phyloP scores from a whole-genome alignment of 2,888 invertebrate genomes.

The Crossocerus cetratus region DNA sequence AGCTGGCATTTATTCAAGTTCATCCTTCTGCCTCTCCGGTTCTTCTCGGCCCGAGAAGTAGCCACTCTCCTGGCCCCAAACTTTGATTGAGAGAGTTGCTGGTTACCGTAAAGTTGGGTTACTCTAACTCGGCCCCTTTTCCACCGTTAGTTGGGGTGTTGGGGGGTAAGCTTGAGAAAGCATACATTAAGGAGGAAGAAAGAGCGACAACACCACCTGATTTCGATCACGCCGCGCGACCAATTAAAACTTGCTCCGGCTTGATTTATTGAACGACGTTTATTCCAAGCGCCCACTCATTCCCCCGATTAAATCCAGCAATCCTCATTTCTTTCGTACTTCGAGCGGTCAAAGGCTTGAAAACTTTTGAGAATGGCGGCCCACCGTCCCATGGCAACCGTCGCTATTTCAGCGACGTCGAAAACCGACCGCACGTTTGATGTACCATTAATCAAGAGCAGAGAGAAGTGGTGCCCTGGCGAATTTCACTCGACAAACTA shows the following conservation, averaged over 20 bases:
- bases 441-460: no score
- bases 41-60: no score
- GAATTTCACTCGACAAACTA: no score
- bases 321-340: conserved; percentile 6
- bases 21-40: neutral
- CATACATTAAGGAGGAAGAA: conserved; percentile 2
- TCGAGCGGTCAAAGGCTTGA: neutral
- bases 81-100: conserved; percentile 48
- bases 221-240: conserved; percentile 36
- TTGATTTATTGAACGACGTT: conserved; percentile 63
- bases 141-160: neutral
- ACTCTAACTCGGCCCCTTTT: conserved; percentile 32
- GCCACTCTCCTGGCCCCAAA: conserved; percentile 24
- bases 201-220: conserved; percentile 15
- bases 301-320: conserved; percentile 31
- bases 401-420: no score
- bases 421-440: no score
- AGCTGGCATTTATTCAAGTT: neutral
- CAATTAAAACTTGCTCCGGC: conserved; percentile 59
- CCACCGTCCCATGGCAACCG: no score
- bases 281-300: conserved; percentile 28
- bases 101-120: conserved; percentile 40
- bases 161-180: neutral
- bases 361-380: neutral
- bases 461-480: no score